Percentiles rank a stretch among this genome's conserved stretches.
These are phyloP conservation scores for Meleagris gallopavo DNA, from an alignment of 2,113 vertebrate genomes.

Conservation along the genomic window DNA sequence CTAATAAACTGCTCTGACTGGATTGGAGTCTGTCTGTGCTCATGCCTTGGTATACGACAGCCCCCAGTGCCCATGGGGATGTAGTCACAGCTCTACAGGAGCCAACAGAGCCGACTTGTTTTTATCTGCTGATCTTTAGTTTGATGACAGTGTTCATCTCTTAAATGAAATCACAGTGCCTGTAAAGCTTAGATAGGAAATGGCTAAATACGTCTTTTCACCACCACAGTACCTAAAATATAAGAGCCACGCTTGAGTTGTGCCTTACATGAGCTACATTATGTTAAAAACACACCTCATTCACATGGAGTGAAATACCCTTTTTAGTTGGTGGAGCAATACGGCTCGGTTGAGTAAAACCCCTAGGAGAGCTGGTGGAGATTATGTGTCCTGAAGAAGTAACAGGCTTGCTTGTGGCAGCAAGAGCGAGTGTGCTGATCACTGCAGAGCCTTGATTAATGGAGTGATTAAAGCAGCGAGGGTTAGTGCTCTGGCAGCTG, in stretches of 20 bases:
- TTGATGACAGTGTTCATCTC: not conserved
- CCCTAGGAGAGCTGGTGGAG: constrained; percentile 50
- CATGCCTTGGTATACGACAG: not conserved
- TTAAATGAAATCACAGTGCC: not conserved
- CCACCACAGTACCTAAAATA: not conserved
- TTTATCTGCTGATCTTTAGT: constrained; percentile 35
- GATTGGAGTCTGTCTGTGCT: not conserved
- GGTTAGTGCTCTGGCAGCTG: constrained; percentile 69
- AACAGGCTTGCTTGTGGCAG: constrained; percentile 69
- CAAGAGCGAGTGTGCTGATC: constrained; percentile 50
- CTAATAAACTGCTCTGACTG: constrained; percentile 2
- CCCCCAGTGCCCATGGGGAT: not conserved
- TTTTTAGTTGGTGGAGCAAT: constrained; percentile 48
- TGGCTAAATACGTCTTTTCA: not conserved
- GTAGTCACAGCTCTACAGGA: constrained; percentile 5
- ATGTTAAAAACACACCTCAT: constrained; percentile 32
- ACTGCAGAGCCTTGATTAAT: constrained; percentile 69
- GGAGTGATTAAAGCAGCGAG: constrained; percentile 70
- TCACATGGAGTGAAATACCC: constrained; percentile 28
- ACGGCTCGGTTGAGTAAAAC: constrained; percentile 37
- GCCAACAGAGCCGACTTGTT: not conserved
- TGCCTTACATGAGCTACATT: not conserved
- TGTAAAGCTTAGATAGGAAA: not conserved
- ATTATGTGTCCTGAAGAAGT: constrained; percentile 74
- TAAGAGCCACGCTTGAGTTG: not conserved